A percentile compares a stretch with the other conserved stretches of the same genome.
These are phyloP conservation scores for Ericerus pela DNA, from an alignment of 1,140 invertebrate genomes.

Conservation along the genomic window DNA sequence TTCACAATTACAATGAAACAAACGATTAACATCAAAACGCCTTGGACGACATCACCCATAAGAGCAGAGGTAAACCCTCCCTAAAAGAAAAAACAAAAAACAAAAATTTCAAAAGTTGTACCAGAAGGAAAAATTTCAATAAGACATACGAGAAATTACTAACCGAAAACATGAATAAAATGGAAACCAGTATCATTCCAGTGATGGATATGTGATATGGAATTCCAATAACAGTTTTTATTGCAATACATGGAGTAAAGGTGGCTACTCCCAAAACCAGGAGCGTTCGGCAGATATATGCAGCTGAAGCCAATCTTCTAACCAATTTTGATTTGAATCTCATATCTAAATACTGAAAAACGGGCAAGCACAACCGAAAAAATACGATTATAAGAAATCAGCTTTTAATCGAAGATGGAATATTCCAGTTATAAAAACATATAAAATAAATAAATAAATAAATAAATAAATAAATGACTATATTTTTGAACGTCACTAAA, in stretches of 20 bases:
- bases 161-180: constrained; percentile 59
- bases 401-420: too few species aligned
- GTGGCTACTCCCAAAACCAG: constrained; percentile 66
- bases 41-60: constrained; percentile 79
- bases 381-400: too few species aligned
- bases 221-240: constrained; percentile 63
- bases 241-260: constrained; percentile 65
- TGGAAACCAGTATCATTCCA: constrained; percentile 55
- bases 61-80: constrained; percentile 73
- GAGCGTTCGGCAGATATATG: constrained; percentile 60
- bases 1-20: constrained; percentile 60
- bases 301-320: constrained; percentile 57
- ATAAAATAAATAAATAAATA: too few species aligned
- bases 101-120: neutral
- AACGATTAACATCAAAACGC: constrained; percentile 67
- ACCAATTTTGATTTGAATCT: constrained; percentile 63
- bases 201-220: constrained; percentile 66
- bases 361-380: constrained; percentile 20
- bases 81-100: constrained; percentile 35
- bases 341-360: constrained; percentile 52
- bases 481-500: too few species aligned
- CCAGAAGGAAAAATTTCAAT: too few species aligned
- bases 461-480: too few species aligned
- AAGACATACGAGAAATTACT: too few species aligned
- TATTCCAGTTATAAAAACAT: too few species aligned